These are phyloP conservation scores for Camponotus fellah DNA, from an alignment of 2,888 invertebrate genomes.

Conservation along the genomic window DNA sequence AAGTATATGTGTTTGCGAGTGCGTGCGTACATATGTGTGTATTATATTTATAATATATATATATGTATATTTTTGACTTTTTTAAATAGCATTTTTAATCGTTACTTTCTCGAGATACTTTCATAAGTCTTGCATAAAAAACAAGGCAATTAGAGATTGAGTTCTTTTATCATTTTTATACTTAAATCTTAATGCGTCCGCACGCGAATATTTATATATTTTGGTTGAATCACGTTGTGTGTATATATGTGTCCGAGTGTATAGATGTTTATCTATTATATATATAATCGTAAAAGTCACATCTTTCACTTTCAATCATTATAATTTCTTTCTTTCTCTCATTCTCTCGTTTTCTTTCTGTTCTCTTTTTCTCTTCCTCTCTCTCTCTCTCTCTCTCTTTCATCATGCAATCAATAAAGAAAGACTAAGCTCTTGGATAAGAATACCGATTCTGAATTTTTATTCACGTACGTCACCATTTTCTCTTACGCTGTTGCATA, in stretches of 20 bases:
- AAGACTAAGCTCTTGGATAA: conserved; percentile 82
- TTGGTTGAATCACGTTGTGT: conserved; percentile 73
- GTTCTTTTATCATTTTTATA: conserved; percentile 80
- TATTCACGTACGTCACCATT: not conserved
- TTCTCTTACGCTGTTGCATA: conserved; percentile 43
- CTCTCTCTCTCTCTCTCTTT: conserved; percentile 38
- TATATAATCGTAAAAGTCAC: conserved; percentile 77
- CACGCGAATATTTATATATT: conserved; percentile 76
- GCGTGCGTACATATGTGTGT: conserved; percentile 49
- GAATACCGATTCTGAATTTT: conserved; percentile 66
- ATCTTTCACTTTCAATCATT: conserved; percentile 70
- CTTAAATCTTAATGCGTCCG: conserved; percentile 77
- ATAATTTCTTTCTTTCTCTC: conserved; percentile 29
- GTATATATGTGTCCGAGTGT: conserved; percentile 56
- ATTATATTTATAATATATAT: conserved; percentile 63
- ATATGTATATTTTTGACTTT: conserved; percentile 69
- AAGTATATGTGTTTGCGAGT: conserved; percentile 21
- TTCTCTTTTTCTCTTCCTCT: conserved; percentile 41
- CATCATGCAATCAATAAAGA: conserved; percentile 80
- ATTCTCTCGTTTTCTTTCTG: not conserved
- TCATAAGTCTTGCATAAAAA: conserved; percentile 85
- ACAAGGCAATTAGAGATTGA: conserved; percentile 86
- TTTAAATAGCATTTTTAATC: conserved; percentile 77
- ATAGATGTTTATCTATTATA: conserved; percentile 36
- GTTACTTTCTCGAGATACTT: conserved; percentile 81